A percentile compares a stretch with the other conserved stretches of the same genome.
Conservation (phyloP, 92 coral and sea anemone genomes). For the Phenganax marumi region DNA sequence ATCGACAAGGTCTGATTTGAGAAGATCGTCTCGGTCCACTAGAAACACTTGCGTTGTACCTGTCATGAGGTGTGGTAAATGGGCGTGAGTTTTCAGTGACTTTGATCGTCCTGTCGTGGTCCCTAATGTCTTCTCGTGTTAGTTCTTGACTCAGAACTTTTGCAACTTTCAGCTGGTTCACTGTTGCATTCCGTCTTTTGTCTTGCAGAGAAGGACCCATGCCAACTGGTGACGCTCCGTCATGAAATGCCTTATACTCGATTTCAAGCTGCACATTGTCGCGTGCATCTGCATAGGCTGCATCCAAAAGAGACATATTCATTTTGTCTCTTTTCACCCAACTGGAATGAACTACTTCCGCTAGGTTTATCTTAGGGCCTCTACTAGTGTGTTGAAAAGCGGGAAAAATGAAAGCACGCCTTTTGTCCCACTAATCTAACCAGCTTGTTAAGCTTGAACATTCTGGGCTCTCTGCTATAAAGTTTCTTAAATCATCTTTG, state of each 20-base stretch:
- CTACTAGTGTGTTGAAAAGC: neutral
- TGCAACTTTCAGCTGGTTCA: neutral
- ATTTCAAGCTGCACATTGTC: constrained; percentile 26
- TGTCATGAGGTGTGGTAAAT: neutral
- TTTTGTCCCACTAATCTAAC: constrained; percentile 24
- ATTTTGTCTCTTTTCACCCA: constrained; percentile 20
- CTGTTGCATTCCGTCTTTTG: neutral
- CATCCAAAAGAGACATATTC: constrained; percentile 14
- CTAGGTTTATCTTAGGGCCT: constrained; percentile 17
- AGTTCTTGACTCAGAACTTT: neutral
- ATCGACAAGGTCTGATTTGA: neutral
- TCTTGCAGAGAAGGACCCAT: neutral
- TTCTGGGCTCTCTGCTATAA: constrained; percentile 37
- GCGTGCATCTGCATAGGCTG: constrained; percentile 17
- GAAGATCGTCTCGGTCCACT: neutral
- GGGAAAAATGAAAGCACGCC: constrained; percentile 17
- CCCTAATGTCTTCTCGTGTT: neutral
- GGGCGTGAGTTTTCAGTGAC: neutral
- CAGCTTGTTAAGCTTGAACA: constrained; percentile 16
- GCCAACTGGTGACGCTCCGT: neutral
- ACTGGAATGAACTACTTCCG: constrained; percentile 26
- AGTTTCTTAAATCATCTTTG: constrained; percentile 41
- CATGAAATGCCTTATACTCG: constrained; percentile 17
- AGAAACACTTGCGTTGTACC: neutral
- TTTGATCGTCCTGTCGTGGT: neutral